Evolutionary conservation across 92 coral and sea anemone species (phyloP).

Genomic region (Desmophyllum pertusum): DNA sequence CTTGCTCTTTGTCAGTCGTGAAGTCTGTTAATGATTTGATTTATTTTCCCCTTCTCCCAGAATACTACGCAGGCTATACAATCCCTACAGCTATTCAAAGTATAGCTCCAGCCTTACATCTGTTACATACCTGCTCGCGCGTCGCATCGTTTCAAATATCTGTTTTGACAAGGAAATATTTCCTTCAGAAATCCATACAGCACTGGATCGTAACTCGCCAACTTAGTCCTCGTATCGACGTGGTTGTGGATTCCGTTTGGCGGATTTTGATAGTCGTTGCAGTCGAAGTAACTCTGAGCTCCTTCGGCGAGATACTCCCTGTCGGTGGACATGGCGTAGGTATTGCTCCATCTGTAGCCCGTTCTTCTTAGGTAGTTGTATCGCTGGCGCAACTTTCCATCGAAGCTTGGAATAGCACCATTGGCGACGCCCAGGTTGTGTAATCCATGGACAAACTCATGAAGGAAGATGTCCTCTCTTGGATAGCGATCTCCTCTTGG

Average conservation of each 20-base stretch:
- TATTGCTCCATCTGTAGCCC: slow-evolving; percentile 73
- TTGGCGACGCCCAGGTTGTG: slow-evolving; percentile 85
- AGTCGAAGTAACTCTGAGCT: slow-evolving; percentile 89
- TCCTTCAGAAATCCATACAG: slow-evolving; percentile 84
- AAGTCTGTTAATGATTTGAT: too few species aligned
- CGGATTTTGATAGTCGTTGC: slow-evolving; percentile 76
- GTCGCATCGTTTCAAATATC: slow-evolving; percentile 82
- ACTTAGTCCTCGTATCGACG: slow-evolving; percentile 82
- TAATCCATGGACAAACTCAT: slow-evolving; percentile 94
- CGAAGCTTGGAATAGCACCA: slow-evolving; percentile 90
- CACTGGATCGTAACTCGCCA: slow-evolving; percentile 67
- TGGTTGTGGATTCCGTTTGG: slow-evolving; percentile 89
- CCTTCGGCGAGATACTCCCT: slow-evolving; percentile 97
- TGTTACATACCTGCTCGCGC: slow-evolving; percentile 70
- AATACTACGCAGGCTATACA: neutral
- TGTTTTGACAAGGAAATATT: slow-evolving; percentile 89
- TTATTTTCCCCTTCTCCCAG: neutral
- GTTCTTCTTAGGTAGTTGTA: slow-evolving; percentile 75
- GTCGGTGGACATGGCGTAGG: slow-evolving; percentile 95
- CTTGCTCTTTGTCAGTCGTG: too few species aligned
- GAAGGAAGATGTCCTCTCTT: slow-evolving; percentile 92
- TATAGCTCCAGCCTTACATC: too few species aligned
- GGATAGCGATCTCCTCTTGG: slow-evolving; percentile 81
- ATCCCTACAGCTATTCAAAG: neutral
- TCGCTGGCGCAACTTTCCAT: slow-evolving; percentile 72